Percentiles rank a stretch among this genome's conserved stretches.
These are phyloP conservation scores for Enteromius anoplus DNA, from an alignment of 2,797 vertebrate genomes.

Conservation along the genomic window DNA sequence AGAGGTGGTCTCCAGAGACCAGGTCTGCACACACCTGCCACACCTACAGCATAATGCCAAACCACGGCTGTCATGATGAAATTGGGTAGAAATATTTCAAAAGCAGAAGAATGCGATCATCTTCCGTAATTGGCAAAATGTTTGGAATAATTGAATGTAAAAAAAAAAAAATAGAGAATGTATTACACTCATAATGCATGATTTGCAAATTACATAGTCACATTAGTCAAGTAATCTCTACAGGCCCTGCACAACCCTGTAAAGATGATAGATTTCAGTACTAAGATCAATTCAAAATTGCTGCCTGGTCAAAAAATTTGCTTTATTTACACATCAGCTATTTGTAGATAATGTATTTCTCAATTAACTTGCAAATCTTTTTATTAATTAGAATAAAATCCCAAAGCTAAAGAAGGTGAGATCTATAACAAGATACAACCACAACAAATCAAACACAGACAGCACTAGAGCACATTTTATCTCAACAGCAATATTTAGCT, in stretches of 20 bases:
- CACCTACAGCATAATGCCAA: conserved; percentile 35
- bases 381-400: conserved; percentile 57
- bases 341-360: not conserved
- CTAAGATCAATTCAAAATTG: not conserved
- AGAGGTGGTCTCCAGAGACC: conserved; percentile 30
- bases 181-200: not conserved
- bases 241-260: not conserved
- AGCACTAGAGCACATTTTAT: conserved; percentile 61
- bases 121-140: not conserved
- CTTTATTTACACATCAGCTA: conserved; percentile 6
- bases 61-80: conserved; percentile 4
- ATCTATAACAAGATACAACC: conserved; percentile 60
- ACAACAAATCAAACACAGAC: not conserved
- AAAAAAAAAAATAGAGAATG: not conserved
- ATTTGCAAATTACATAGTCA: not conserved
- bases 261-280: not conserved
- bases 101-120: not conserved
- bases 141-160: no score
- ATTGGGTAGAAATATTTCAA: not conserved
- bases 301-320: not conserved
- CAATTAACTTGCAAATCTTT: conserved; percentile 52
- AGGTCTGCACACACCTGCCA: conserved; percentile 52
- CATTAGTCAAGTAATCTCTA: not conserved
- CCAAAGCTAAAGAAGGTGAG: conserved; percentile 45
- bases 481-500: conserved; percentile 47